These are phyloP conservation scores for Myopa testacea DNA, from an alignment of 2,888 invertebrate species.

Conservation along the genomic window DNA sequence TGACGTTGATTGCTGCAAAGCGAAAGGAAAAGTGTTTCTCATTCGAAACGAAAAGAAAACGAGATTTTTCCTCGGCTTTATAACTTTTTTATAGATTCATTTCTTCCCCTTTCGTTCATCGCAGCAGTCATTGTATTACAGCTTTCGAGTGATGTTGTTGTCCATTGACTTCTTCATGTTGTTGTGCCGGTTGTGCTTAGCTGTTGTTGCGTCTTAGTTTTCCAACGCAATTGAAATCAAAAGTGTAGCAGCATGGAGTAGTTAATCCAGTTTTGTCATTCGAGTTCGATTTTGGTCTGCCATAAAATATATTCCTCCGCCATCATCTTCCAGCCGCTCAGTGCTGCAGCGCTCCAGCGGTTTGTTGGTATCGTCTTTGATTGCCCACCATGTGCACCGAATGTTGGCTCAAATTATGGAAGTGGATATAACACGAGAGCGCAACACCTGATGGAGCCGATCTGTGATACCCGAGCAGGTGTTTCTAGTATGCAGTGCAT, in stretches of 20 bases:
- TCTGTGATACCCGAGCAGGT: conserved; percentile 6
- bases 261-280: conserved; percentile 40
- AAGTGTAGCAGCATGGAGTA: conserved; percentile 36
- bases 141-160: conserved; percentile 11
- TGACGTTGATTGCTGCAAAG: conserved; percentile 26
- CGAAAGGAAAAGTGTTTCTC: conserved; percentile 36
- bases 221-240: conserved; percentile 37
- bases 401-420: conserved; percentile 20
- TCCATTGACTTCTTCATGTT: conserved; percentile 31
- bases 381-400: background rate
- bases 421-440: background rate
- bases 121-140: background rate
- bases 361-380: too few species aligned
- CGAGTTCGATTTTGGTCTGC: conserved; percentile 28
- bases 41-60: conserved; percentile 16
- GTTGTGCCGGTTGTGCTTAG: conserved; percentile 2
- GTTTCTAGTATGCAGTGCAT: background rate
- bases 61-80: background rate
- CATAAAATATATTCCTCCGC: conserved; percentile 22
- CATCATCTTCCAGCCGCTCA: background rate
- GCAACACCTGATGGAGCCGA: conserved; percentile 20
- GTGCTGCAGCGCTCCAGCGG: background rate
- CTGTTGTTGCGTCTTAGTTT: conserved; percentile 14
- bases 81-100: conserved; percentile 10
- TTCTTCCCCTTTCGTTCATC: conserved; percentile 19